phyloP scores from a whole-genome alignment of 2,797 vertebrate species.

The Urophycis tenuis region DNA sequence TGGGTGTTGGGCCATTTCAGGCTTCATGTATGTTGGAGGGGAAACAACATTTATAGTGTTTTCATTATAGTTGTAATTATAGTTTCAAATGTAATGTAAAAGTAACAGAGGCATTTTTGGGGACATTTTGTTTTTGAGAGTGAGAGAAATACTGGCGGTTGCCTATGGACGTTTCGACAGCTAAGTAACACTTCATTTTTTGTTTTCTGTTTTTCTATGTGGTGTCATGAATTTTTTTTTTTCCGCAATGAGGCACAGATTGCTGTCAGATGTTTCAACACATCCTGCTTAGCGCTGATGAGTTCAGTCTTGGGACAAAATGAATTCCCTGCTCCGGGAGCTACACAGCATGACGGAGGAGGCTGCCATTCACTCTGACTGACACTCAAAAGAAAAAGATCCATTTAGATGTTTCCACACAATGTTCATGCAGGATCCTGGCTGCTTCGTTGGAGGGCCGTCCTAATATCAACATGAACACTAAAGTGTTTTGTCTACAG shows the following conservation, averaged over 20 bases:
- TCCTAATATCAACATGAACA: background rate
- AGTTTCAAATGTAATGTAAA: background rate
- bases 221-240: background rate
- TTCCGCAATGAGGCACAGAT: background rate
- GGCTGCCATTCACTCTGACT: background rate
- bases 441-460: background rate
- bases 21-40: background rate
- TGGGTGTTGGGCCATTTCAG: background rate
- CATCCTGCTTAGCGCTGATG: background rate
- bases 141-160: background rate
- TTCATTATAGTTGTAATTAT: too few species aligned
- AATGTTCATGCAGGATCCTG: background rate
- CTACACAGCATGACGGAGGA: background rate
- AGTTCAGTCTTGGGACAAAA: background rate
- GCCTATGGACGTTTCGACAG: background rate
- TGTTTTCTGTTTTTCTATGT: background rate
- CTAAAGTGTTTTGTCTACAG: background rate
- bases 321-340: background rate
- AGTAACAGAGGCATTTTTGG: background rate
- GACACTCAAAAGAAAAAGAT: background rate
- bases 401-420: background rate
- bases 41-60: too few species aligned
- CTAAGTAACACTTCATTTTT: background rate
- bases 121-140: background rate
- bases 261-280: background rate